Conservation (phyloP, 2,888 invertebrate species). For the Pollenia labialis region DNA sequence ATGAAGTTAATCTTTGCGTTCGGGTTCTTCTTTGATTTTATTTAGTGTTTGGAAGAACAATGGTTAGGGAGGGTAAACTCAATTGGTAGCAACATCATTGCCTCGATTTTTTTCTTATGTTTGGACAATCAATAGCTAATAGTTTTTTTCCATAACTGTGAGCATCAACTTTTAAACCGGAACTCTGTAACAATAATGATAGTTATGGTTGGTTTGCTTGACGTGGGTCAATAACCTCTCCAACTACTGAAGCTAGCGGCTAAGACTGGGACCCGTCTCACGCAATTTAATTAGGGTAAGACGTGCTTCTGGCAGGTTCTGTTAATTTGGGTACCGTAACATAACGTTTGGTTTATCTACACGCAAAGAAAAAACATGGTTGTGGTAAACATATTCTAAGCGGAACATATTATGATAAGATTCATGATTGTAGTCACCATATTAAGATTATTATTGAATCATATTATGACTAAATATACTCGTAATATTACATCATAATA, state of each 20-base stretch:
- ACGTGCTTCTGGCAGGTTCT: too few species aligned
- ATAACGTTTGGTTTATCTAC: too few species aligned
- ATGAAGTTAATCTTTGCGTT: not conserved
- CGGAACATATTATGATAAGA: too few species aligned
- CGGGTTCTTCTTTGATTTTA: not conserved
- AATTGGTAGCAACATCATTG: not conserved
- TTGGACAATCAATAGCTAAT: slow-evolving; percentile 1
- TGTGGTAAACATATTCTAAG: too few species aligned
- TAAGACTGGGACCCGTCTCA: not conserved
- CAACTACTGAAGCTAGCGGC: slow-evolving; percentile 22
- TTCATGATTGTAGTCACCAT: too few species aligned
- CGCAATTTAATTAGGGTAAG: not conserved
- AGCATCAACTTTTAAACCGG: not conserved
- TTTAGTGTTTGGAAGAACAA: slow-evolving; percentile 6
- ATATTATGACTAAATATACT: too few species aligned
- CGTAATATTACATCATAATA: too few species aligned
- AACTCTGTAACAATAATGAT: slow-evolving; percentile 10
- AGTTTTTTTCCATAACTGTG: not conserved
- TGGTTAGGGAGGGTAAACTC: slow-evolving; percentile 3
- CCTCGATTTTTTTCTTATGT: not conserved
- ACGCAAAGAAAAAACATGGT: too few species aligned
- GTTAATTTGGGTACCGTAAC: too few species aligned
- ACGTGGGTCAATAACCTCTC: slow-evolving; percentile 1
- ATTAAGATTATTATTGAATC: too few species aligned
- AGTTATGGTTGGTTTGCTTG: not conserved